Evolutionary conservation across 2,113 vertebrate genomes (phyloP).

Genomic region (Acanthisitta chloris): DNA sequence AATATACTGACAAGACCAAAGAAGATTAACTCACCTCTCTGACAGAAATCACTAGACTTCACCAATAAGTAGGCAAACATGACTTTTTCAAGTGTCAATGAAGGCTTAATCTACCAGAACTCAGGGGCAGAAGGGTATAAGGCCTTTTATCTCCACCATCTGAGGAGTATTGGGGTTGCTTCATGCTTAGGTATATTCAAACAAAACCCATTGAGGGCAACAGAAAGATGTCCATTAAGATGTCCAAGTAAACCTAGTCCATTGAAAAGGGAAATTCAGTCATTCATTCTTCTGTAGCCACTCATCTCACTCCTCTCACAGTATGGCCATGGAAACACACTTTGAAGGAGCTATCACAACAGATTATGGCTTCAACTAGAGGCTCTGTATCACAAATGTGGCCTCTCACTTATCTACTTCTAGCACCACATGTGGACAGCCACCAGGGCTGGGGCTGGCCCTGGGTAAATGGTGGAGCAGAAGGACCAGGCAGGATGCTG

Average conservation of each 20-base stretch:
- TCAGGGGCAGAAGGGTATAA: neutral
- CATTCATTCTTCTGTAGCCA: neutral
- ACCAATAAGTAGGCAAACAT: neutral
- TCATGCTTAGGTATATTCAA: neutral
- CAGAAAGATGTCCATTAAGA: neutral
- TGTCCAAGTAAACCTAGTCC: neutral
- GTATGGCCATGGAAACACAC: fast-evolving
- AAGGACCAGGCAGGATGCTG: neutral
- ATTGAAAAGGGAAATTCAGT: neutral
- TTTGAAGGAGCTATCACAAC: neutral
- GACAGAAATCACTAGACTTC: neutral
- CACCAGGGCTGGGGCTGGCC: neutral
- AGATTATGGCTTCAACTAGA: neutral
- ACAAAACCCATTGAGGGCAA: neutral
- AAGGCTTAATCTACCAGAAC: neutral
- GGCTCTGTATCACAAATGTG: neutral
- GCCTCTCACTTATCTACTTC: neutral
- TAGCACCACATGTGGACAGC: neutral
- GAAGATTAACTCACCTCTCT: neutral
- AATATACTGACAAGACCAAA: neutral
- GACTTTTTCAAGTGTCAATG: neutral
- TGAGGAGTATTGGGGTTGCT: neutral
- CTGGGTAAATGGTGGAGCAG: neutral
- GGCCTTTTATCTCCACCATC: neutral
- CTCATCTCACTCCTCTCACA: neutral